Conservation (phyloP, 2,797 vertebrate species). For the Lycodopsis pacificus region DNA sequence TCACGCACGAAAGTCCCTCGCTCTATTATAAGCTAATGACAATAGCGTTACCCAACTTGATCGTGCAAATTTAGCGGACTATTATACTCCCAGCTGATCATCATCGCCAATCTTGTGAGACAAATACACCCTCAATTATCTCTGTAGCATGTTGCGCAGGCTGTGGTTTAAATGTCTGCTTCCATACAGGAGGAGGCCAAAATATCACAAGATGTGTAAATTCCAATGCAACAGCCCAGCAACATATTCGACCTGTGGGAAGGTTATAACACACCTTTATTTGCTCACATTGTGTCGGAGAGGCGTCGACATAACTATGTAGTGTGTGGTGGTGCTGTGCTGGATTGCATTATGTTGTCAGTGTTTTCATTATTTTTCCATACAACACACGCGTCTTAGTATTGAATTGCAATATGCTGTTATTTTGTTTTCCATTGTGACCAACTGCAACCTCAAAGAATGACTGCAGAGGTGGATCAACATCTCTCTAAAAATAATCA, state of each 20-base stretch:
- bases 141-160: background rate
- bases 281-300: constrained; percentile 20
- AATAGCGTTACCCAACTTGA: constrained; percentile 19
- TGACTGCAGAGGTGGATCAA: constrained; percentile 12
- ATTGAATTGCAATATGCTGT: constrained; percentile 1
- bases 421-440: background rate
- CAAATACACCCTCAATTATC: constrained; percentile 13
- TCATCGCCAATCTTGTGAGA: background rate
- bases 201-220: background rate
- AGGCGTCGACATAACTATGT: constrained; percentile 11
- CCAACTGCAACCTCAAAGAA: background rate
- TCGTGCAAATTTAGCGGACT: constrained; percentile 26
- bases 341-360: constrained; percentile 24
- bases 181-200: constrained; percentile 4
- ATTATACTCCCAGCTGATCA: constrained; percentile 3
- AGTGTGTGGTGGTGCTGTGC: background rate
- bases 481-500: constrained; percentile 8
- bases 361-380: constrained; percentile 29
- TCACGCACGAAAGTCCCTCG: constrained; percentile 22
- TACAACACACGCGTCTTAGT: constrained; percentile 16
- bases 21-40: constrained; percentile 37
- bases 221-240: constrained; percentile 27
- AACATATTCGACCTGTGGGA: constrained; percentile 14
- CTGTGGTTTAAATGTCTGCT: background rate
- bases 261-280: constrained; percentile 6